Percentiles rank a stretch among this genome's conserved stretches.
phyloP scores from a whole-genome alignment of 2,113 vertebrate genomes.

The Oryzias melastigma region DNA sequence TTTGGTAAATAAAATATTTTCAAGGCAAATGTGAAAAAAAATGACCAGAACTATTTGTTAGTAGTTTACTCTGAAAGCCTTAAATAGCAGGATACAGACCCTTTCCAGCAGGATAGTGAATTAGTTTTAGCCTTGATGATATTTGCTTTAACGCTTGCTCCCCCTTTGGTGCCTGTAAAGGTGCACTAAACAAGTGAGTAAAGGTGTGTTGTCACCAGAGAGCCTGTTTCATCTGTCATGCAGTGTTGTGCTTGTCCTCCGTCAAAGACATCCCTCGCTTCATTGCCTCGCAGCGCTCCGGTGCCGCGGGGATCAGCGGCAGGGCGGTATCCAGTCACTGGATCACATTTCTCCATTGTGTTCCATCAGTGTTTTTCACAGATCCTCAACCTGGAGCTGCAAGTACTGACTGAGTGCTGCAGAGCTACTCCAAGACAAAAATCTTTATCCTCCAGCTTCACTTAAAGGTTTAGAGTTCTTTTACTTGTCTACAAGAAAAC shows the following conservation, averaged over 20 bases:
- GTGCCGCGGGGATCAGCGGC: conserved; percentile 24
- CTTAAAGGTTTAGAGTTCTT: too few relatives aligned
- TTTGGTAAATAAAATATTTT: too few relatives aligned
- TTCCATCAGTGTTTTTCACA: conserved; percentile 24
- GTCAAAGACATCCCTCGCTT: conserved; percentile 32
- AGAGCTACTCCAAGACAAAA: neutral
- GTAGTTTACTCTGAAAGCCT: too few relatives aligned
- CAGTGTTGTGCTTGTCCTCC: conserved; percentile 15
- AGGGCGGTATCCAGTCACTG: conserved; percentile 17
- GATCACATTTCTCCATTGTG: conserved; percentile 22
- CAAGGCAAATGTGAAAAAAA: too few relatives aligned
- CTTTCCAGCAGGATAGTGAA: too few relatives aligned
- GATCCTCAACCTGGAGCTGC: neutral
- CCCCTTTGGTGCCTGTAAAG: neutral
- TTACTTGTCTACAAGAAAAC: too few relatives aligned
- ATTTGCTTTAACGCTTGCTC: neutral
- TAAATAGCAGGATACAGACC: too few relatives aligned
- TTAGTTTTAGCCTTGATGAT: neutral
- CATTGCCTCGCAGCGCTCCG: conserved; percentile 35
- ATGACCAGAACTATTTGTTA: too few relatives aligned
- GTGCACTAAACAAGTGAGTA: conserved; percentile 17
- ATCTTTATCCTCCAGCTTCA: too few relatives aligned
- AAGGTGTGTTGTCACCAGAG: conserved; percentile 20
- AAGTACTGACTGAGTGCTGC: neutral
- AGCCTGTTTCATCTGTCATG: conserved; percentile 23